Evolutionary conservation across 1,140 invertebrate species (phyloP).

Genomic region (Drosophila nebulosa): DNA sequence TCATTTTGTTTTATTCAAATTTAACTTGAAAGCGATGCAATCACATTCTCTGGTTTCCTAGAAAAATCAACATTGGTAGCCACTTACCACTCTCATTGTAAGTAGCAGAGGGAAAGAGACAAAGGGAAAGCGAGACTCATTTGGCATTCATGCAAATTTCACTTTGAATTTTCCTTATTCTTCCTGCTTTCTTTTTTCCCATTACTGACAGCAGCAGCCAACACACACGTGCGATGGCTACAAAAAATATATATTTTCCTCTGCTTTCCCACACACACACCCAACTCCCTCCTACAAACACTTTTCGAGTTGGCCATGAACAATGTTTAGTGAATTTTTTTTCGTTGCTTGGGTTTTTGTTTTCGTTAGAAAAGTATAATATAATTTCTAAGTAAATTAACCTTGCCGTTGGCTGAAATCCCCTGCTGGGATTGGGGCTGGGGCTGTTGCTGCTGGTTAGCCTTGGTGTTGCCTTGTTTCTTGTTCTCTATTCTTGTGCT

Average conservation of each 20-base stretch:
- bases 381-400: not conserved
- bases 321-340: not conserved
- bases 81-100: too few relatives aligned
- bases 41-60: not conserved
- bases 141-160: conserved; percentile 50
- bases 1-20: not conserved
- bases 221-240: conserved; percentile 3
- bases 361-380: conserved; percentile 1
- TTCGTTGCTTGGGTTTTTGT: not conserved
- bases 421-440: not conserved
- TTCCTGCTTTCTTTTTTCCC: not conserved
- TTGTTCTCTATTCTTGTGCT: not conserved
- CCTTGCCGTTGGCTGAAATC: not conserved
- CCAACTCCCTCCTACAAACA: conserved; percentile 27
- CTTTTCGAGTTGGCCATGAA: conserved; percentile 19
- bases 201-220: not conserved
- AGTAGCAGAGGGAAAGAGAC: not conserved
- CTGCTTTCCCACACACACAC: conserved; percentile 4
- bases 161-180: conserved; percentile 22
- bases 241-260: not conserved
- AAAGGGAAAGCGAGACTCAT: conserved; percentile 2
- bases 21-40: not conserved
- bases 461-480: not conserved
- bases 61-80: not conserved
- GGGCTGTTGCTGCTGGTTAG: not conserved